Base-by-base conservation (phyloP, 2,113 vertebrate species). In the Puma concolor region DNA sequence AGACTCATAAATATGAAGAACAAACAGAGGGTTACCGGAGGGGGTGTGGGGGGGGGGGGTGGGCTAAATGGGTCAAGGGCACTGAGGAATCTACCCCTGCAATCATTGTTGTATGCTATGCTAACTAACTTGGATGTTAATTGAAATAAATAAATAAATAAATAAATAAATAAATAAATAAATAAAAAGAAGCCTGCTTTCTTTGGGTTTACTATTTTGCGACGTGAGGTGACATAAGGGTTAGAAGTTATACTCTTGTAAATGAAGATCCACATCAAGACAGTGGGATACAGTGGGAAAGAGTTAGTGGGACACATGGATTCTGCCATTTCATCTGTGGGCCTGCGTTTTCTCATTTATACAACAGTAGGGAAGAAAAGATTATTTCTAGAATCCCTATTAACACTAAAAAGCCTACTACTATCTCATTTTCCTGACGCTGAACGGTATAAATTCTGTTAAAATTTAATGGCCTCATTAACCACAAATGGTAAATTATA, bases 401-500 rank as follows among this genome's bases (percentile, higher is more conserved):
- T 27, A 66, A 67, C 21, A 82, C 66, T 57, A 29, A 80, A 92
- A 89, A 16, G 1, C 88, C 82, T 41, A 67, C 82, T 60, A 86
- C 74, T 91, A 72, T 88, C 84, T 88, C 29, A 1, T 76, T 76
- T 81, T 72, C 38, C 85, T 91, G 81, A 72, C 31, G 48, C 12
- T 16, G 31, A 88, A 76, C 76, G 57, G 95, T 94, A 91, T 50
- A 93, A 69, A 63, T 79, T 81, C 52, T 27, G n/a, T 74, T 74
- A 91, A 88, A 93, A 95, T 83, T 50, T 67, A 97, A 96, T 64
- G 89, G 89, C 29, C 38, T 96, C 23, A 36, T 95, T 83, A 95
- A 95, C 44, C 54, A 92, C 60, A 89, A 85, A 60, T 79, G 54
- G n/a, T 86, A 88, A 97, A 74, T 79, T 82, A 23, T 91, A 93